Evolutionary conservation across 2,888 invertebrate species (phyloP), one percentile per base, ranked within the genome.

Genomic region (Lordiphosa fenestrarum): DNA sequence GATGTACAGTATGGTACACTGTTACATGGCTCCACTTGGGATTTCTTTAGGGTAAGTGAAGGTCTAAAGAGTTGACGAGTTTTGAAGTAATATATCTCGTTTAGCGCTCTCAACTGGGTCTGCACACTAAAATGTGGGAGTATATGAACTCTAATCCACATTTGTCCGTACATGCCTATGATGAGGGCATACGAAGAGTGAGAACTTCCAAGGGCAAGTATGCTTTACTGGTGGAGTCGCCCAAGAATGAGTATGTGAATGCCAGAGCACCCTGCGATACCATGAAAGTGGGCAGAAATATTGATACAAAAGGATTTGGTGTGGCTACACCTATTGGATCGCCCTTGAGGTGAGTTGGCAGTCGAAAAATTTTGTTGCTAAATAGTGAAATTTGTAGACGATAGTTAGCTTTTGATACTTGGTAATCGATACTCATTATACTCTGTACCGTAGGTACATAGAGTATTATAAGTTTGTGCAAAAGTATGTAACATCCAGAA

Each of bases 281-380:
- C 71, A 94, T 98, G 93, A 96, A 97, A 90, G 96, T 98, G 5
- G 96, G 97, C 0, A 91, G 94, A 23, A 95, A 96, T 90, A 91
- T 96, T 59, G 93, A 95, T 87, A 92, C 94, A 19, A 96, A 96
- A 88, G 97, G 98, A 61, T 99, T 98, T 86, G 99, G 98, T n/a
- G 94, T 99, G 36, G 98, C 97, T 46, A 98, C 98, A 39, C 95
- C 96, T 0, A 93, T 98, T 59, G 97, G 96, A 73, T 98, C 98
- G 7, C 95, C 96, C 1, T 91, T 98, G 65, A 95, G 95, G 97
- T 97, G 90, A 91, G 89, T 70, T 15, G 19, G 19, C 4, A 19
- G 19, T 3, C 19, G 19, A 19, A 19, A 19, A 19, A 15, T 15
- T 15, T 15, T 15, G 15, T 15, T 15, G 15, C 2, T 15, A 15